phyloP scores from a whole-genome alignment of 1,140 invertebrate species.

The Halictus rubicundus region DNA sequence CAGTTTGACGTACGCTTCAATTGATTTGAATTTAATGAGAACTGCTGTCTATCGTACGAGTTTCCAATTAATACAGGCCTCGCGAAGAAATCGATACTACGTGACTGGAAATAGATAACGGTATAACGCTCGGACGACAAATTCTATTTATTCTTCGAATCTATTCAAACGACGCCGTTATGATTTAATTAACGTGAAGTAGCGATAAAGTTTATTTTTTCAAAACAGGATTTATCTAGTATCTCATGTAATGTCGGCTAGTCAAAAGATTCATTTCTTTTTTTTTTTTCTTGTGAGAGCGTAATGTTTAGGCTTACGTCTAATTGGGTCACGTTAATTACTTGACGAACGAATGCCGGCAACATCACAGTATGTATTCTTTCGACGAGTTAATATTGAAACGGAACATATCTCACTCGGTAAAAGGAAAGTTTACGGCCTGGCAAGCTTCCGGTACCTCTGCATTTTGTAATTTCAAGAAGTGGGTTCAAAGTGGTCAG shows the following conservation, averaged over 20 bases:
- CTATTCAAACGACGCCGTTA: too few species aligned
- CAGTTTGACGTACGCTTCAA: background rate
- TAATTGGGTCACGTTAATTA: background rate
- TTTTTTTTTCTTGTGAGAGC: background rate
- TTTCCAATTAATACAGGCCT: background rate
- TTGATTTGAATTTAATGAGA: conserved; percentile 18
- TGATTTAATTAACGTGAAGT: too few species aligned
- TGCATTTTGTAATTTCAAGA: conserved; percentile 44
- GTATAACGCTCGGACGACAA: background rate
- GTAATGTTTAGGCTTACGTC: background rate
- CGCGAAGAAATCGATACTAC: background rate
- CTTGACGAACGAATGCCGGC: background rate
- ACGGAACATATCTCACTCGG: conserved; percentile 35
- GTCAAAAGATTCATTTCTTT: background rate
- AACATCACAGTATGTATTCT: background rate
- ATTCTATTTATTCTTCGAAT: background rate
- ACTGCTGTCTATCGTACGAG: background rate
- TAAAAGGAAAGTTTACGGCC: conserved; percentile 34
- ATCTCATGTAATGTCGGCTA: too few species aligned
- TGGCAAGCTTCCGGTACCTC: conserved; percentile 8
- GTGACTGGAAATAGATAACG: background rate
- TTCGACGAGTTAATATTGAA: conserved; percentile 16
- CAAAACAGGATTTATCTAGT: too few species aligned
- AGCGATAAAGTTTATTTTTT: too few species aligned
- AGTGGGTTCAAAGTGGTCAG: conserved; percentile 41